phyloP scores from a whole-genome alignment of 2,888 invertebrate species.

The Latrodectus hesperus region DNA sequence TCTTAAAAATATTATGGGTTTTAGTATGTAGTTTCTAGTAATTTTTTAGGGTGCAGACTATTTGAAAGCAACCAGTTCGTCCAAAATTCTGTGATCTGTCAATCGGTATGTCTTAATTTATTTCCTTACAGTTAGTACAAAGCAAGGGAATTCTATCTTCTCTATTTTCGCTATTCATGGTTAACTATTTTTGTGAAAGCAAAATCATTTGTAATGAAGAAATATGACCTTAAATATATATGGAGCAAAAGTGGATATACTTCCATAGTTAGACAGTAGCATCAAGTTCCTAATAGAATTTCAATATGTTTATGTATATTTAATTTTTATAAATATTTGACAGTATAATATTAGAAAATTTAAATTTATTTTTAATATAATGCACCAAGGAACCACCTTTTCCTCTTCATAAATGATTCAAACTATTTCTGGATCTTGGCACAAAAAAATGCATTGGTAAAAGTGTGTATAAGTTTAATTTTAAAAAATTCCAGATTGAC shows the following conservation, averaged over 20 bases:
- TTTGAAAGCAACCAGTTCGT: constrained; percentile 66
- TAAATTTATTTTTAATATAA: background rate
- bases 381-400: background rate
- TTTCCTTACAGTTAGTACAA: constrained; percentile 63
- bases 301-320: constrained; percentile 44
- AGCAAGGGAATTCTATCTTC: constrained; percentile 69
- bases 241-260: constrained; percentile 68
- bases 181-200: constrained; percentile 69
- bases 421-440: too few relatives aligned
- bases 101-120: constrained; percentile 67
- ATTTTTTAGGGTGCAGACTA: constrained; percentile 64
- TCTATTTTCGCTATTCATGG: constrained; percentile 69
- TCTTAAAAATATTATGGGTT: constrained; percentile 47
- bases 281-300: constrained; percentile 68
- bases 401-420: background rate
- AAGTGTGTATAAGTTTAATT: too few relatives aligned
- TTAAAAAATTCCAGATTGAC: too few relatives aligned
- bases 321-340: background rate
- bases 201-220: constrained; percentile 69
- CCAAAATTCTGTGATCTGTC: constrained; percentile 70
- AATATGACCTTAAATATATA: constrained; percentile 68
- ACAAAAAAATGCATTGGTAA: too few relatives aligned
- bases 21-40: constrained; percentile 57
- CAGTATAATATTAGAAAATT: background rate
- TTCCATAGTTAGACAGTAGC: constrained; percentile 68